A percentile compares a stretch with the other conserved stretches of the same genome.
phyloP scores from a whole-genome alignment of 2,888 invertebrate genomes.

The Nomada flava region DNA sequence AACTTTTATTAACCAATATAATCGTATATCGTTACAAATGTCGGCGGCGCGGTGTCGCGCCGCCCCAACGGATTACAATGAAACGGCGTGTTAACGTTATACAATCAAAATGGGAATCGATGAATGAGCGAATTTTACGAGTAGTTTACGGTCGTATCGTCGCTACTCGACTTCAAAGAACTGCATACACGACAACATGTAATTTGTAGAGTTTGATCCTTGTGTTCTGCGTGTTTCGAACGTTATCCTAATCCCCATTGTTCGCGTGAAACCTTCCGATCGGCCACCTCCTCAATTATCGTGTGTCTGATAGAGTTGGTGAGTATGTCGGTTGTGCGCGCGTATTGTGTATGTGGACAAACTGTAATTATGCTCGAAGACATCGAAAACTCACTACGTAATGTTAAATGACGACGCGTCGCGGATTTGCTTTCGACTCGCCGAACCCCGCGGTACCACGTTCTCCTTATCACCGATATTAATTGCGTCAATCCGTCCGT shows the following conservation, averaged over 20 bases:
- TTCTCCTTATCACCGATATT: not conserved
- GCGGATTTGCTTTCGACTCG: constrained; percentile 72
- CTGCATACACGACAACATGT: constrained; percentile 83
- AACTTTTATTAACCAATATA: constrained; percentile 84
- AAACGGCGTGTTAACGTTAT: constrained; percentile 80
- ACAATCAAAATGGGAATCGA: constrained; percentile 80
- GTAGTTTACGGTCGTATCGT: constrained; percentile 73
- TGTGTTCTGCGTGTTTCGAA: constrained; percentile 53
- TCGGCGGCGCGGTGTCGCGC: constrained; percentile 74
- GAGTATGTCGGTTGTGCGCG: constrained; percentile 82
- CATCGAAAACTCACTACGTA: constrained; percentile 84
- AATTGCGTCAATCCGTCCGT: constrained; percentile 1
- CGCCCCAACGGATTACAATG: constrained; percentile 82
- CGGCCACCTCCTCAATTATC: constrained; percentile 48
- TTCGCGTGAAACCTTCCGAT: constrained; percentile 12
- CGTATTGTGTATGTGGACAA: constrained; percentile 79
- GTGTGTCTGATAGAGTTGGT: constrained; percentile 75
- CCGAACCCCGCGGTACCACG: not conserved
- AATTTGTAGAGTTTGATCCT: constrained; percentile 76
- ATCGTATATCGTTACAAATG: constrained; percentile 83
- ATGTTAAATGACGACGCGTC: constrained; percentile 80
- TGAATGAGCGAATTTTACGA: constrained; percentile 78
- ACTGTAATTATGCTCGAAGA: constrained; percentile 84
- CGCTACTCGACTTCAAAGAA: constrained; percentile 82
- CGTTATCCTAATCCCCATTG: constrained; percentile 20